phyloP scores from a whole-genome alignment of 2,888 invertebrate species.

The Bruchidius siliquastri region DNA sequence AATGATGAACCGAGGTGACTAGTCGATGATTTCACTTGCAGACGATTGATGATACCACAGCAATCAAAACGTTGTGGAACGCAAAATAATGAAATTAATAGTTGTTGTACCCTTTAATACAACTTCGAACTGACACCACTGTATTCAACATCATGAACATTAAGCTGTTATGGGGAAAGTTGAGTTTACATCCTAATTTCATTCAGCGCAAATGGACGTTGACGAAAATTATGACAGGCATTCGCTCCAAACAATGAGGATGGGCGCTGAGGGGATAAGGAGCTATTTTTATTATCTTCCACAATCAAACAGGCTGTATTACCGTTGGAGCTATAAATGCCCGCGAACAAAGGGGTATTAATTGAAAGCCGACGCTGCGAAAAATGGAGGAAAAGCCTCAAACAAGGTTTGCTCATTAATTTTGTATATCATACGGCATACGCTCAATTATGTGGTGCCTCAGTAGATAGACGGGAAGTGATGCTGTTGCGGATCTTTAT shows the following conservation, averaged over 20 bases:
- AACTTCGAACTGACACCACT: no score
- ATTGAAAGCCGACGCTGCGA: not conserved
- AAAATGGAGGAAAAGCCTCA: not conserved
- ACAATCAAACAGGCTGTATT: not conserved
- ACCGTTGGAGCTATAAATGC: not conserved
- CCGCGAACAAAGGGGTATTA: not conserved
- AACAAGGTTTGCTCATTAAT: not conserved
- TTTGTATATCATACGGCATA: not conserved
- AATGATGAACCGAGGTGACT: no score
- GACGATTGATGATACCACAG: no score
- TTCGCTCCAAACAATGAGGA: no score
- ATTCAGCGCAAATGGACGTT: no score
- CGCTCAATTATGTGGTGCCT: not conserved
- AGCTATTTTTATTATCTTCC: not conserved
- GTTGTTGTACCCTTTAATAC: no score
- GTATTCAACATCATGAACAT: not conserved
- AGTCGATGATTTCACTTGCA: no score
- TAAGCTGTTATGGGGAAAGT: not conserved
- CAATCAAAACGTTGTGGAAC: no score
- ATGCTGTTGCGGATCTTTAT: no score
- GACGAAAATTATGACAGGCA: no score
- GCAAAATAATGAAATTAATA: no score
- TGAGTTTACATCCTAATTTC: not conserved
- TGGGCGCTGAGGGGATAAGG: not conserved
- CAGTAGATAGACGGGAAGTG: no score